Base-by-base conservation (phyloP, 1,140 invertebrate species). In the Musca domestica region DNA sequence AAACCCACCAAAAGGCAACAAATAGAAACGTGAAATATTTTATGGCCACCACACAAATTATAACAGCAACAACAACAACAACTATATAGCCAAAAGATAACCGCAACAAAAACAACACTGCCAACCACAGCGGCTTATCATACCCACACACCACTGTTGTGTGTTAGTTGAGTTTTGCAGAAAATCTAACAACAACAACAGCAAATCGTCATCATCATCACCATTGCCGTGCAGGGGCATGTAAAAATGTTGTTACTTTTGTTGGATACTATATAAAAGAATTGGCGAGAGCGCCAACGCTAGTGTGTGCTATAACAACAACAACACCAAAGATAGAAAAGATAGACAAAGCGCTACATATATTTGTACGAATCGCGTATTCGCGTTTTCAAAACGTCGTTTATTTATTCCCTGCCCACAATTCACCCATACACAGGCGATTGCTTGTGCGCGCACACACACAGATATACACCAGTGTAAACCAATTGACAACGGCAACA, bases 351-450 rank as follows among this genome's bases (percentile, higher is more conserved):
- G 27, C 19, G 48, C 52, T 73, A 65, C 70, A 72, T 71, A 72
- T 70, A 80, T 79, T 75, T 80, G 77, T 80, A 80, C 77, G 77
- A 80, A 80, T 80, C 77, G 76, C 77, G 77, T 79, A 76, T 77
- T 76, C 77, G 77, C 77, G 77, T 79, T 77, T 73, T 76, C 72
- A 30, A 23, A 61, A 20, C 27, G 41, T 78, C 76, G 76, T 78
- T 80, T 76, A 75, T 77, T 70, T 61, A 61, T 79, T 77, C 77
- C 77, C 77, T 80, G 77, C 77, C 77, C 77, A 80, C 77, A 80
- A 80, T 77, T 71, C 73, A 76, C 77, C 61, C 70, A 75, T 68
- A 76, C 77, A 15, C 17, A 47, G 41, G 41, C 23, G 63, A 51
- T 15, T 46, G 23, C 64, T 20, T 52, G 49, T 52, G 49, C 12